Evolutionary conservation across 2,797 vertebrate species (phyloP).

Genomic region (Notamacropus eugenii): DNA sequence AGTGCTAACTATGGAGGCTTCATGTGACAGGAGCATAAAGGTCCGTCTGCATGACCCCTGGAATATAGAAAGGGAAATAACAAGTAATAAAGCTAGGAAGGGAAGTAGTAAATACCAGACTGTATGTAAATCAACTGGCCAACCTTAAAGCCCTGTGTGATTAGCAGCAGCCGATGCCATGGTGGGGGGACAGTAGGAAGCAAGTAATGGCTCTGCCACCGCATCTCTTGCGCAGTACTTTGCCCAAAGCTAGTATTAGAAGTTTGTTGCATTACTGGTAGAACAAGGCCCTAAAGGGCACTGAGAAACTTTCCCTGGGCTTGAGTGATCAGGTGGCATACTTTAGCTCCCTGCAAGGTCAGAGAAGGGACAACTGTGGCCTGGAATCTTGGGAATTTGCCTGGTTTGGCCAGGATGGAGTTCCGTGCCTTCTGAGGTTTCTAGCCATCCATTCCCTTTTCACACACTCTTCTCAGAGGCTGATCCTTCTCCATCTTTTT

Average conservation of each 20-base stretch:
- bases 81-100: background rate
- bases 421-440: background rate
- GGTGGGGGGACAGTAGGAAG: background rate
- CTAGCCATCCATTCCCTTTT: background rate
- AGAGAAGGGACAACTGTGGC: background rate
- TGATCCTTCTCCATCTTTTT: constrained; percentile 11
- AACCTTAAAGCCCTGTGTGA: background rate
- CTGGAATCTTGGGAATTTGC: constrained; percentile 9
- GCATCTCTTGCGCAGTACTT: background rate
- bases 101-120: background rate
- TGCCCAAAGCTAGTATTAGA: background rate
- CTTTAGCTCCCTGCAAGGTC: background rate
- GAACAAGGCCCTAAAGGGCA: background rate
- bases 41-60: background rate
- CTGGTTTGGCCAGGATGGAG: constrained; percentile 1
- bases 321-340: background rate
- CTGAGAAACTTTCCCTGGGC: background rate
- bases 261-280: background rate
- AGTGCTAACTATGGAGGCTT: background rate
- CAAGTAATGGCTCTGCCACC: background rate
- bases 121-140: background rate
- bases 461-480: background rate
- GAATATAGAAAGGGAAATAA: background rate
- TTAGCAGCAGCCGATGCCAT: background rate
- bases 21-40: background rate